phyloP scores from a whole-genome alignment of 37 sponge, comb jelly and placozoan species.

The Cladorhizidae sp. region DNA sequence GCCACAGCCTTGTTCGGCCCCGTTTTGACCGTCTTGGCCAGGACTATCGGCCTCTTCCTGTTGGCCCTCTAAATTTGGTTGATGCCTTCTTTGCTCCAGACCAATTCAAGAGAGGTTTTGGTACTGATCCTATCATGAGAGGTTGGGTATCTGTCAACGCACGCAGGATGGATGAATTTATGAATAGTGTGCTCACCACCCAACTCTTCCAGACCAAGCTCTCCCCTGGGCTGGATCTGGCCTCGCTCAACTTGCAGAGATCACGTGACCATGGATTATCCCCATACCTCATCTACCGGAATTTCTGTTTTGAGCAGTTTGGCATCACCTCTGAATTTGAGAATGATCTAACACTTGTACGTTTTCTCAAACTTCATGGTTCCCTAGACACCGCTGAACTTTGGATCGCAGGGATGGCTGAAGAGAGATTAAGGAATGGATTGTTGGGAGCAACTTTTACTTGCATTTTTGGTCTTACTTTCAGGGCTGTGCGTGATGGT shows the following conservation, averaged over 20 bases:
- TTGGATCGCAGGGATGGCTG: constrained; percentile 82
- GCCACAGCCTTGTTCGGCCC: constrained; percentile 81
- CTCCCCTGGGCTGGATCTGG: constrained; percentile 68
- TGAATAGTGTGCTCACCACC: constrained; percentile 64
- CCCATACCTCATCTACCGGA: constrained; percentile 62
- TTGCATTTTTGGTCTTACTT: constrained; percentile 87
- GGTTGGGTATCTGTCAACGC: constrained; percentile 52
- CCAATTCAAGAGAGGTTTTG: constrained; percentile 24
- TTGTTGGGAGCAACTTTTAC: constrained; percentile 90
- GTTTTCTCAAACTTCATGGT: constrained; percentile 61
- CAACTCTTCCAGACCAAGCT: constrained; percentile 47
- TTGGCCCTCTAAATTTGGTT: constrained; percentile 57
- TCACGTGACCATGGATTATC: constrained; percentile 91
- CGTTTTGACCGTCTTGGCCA: constrained; percentile 53
- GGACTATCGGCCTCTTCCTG: constrained; percentile 16
- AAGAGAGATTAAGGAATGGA: constrained; percentile 56
- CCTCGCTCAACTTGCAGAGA: constrained; percentile 87
- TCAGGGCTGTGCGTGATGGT: constrained; percentile 68
- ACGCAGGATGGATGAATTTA: constrained; percentile 67
- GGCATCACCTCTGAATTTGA: not conserved
- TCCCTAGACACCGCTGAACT: constrained; percentile 69
- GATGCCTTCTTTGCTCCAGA: constrained; percentile 72
- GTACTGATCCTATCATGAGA: constrained; percentile 70
- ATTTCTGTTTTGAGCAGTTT: constrained; percentile 53
- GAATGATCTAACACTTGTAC: constrained; percentile 12